Evolutionary conservation across 2,888 invertebrate species (phyloP), one percentile per base, ranked within the genome.

Genomic region (Sphaerophoria rueppellii): DNA sequence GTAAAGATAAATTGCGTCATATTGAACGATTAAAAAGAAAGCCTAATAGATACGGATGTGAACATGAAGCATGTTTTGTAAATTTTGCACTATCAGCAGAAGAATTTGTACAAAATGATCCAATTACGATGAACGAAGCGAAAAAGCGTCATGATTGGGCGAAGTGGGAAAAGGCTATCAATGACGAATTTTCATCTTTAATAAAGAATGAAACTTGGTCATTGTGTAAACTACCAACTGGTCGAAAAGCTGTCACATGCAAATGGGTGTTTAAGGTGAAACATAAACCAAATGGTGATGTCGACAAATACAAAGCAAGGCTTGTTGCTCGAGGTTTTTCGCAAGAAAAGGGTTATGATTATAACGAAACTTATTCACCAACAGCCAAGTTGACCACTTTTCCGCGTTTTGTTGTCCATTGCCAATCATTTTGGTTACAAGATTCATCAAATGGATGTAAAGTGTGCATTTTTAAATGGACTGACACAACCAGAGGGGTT

Each of bases 231-330:
- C 54, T 40, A 40, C 40, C 34, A 32, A 34, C 12, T 32, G 55
- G 24, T 55, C 54, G 54, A 52, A 52, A 52, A 5, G 52, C 52
- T 16, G 11, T 52, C 52, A 16, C 52, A 16, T 24, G 32, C 32
- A 54, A 54, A 32, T 54, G 54, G 54, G 54, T 35, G n/a, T 57
- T 57, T 9, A 57, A 57, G 35, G 3, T 58, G 9, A 58, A 58
- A 5, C 14, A n/a, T 37, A 58, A 58, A 14, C 14, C 35, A 9
- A 24, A 24, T 24, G 24, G 24, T 24, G 24, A 24, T 24, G 24
- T 24, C 24, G 24, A 24, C 24, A 24, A 24, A 24, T 24, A 24
- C 24, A 24, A 24, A 24, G 24, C 24, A 24, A 24, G 24, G 24
- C 24, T 24, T 24, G 24, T 24, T 24, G 24, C 24, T 24, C 24